phyloP scores from a whole-genome alignment of 2,888 invertebrate species.

The Clunio marinus region DNA sequence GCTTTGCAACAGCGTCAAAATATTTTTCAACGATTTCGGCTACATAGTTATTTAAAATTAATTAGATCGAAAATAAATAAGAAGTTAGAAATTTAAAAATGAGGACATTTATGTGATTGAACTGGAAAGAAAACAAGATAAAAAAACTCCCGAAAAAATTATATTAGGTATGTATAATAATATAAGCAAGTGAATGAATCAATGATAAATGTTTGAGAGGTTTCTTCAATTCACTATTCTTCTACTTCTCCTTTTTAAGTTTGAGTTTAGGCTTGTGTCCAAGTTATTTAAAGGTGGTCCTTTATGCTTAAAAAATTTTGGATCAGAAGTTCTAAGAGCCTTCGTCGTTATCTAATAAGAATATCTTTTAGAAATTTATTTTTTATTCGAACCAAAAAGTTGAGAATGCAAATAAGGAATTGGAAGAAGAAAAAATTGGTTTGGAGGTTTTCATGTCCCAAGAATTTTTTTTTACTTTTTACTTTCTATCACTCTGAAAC shows the following conservation, averaged over 20 bases:
- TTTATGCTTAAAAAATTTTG: not conserved
- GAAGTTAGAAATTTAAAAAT: not conserved
- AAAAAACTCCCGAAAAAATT: conserved; percentile 32
- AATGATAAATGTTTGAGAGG: conserved; percentile 33
- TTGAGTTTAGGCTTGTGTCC: not conserved
- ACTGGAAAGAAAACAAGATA: conserved; percentile 20
- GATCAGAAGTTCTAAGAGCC: conserved; percentile 3
- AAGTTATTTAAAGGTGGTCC: conserved; percentile 36
- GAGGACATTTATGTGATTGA: conserved; percentile 23
- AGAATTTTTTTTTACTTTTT: not conserved
- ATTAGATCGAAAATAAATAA: too few relatives aligned
- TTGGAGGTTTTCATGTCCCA: too few relatives aligned
- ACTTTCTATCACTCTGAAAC: too few relatives aligned
- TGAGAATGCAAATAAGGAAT: conserved; percentile 26
- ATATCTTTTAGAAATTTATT: conserved; percentile 27
- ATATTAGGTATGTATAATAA: conserved; percentile 4
- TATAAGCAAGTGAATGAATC: conserved; percentile 7
- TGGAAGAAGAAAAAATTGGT: conserved; percentile 2
- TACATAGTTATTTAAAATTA: not conserved
- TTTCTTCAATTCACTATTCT: conserved; percentile 30
- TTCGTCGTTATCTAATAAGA: conserved; percentile 29
- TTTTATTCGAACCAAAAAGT: conserved; percentile 2
- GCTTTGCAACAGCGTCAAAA: too few relatives aligned
- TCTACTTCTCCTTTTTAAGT: not conserved
- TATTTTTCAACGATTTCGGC: not conserved